These are phyloP conservation scores for Protodeltote pygarga DNA, from an alignment of 2,888 invertebrate species.

Conservation along the genomic window DNA sequence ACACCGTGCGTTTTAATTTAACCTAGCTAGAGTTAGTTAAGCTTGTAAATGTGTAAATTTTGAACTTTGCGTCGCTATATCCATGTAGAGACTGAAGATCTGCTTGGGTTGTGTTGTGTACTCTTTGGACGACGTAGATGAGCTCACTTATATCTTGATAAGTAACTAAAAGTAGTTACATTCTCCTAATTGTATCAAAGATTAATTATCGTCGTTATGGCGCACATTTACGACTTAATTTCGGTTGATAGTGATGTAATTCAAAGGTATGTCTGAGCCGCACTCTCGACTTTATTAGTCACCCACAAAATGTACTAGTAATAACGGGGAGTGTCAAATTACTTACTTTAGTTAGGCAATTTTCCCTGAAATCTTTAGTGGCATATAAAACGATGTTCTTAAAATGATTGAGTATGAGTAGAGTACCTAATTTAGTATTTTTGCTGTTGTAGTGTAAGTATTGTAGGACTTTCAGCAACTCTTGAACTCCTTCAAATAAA, in stretches of 20 bases:
- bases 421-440: too few species aligned
- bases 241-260: constrained; percentile 16
- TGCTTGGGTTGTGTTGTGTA: too few species aligned
- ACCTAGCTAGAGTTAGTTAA: too few species aligned
- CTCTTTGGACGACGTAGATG: too few species aligned
- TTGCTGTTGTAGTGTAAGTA: too few species aligned
- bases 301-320: constrained; percentile 28
- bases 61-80: too few species aligned
- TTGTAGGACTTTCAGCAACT: too few species aligned
- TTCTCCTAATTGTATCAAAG: not conserved
- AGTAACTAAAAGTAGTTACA: not conserved
- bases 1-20: too few species aligned
- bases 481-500: too few species aligned
- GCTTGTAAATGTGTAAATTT: too few species aligned
- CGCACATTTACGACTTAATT: constrained; percentile 17
- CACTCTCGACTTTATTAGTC: constrained; percentile 25
- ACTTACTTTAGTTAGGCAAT: constrained; percentile 27
- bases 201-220: constrained; percentile 2
- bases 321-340: constrained; percentile 26
- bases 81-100: too few species aligned
- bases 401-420: constrained; percentile 23
- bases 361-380: constrained; percentile 26
- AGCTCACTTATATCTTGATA: too few species aligned
- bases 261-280: constrained; percentile 10
- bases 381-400: constrained; percentile 10